Percentiles rank a stretch among this genome's conserved stretches.
These are phyloP conservation scores for Temnothorax unifasciatus DNA, from an alignment of 2,888 invertebrate species.

Conservation along the genomic window DNA sequence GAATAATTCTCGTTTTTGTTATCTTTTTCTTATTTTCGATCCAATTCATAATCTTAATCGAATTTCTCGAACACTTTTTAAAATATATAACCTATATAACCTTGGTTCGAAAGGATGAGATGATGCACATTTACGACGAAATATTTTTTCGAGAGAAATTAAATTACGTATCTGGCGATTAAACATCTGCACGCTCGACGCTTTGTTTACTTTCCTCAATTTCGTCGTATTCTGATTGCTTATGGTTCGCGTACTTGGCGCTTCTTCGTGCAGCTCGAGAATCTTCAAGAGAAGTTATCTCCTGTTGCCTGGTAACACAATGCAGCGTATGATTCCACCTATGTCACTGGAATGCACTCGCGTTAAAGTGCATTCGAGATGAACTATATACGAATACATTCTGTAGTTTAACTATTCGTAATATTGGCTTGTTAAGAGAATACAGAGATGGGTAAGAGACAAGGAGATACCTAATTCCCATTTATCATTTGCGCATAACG, in stretches of 20 bases:
- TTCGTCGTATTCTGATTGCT: conserved; percentile 20
- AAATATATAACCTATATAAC: background rate
- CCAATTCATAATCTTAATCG: background rate
- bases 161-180: conserved; percentile 37
- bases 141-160: conserved; percentile 13
- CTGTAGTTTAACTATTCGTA: conserved; percentile 5
- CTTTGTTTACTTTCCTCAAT: conserved; percentile 39
- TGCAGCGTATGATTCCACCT: conserved; percentile 35
- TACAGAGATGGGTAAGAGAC: background rate
- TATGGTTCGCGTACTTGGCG: conserved; percentile 25
- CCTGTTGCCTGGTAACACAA: conserved; percentile 46
- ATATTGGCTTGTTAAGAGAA: conserved; percentile 10
- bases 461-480: background rate
- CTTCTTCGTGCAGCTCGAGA: conserved; percentile 35
- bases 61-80: background rate
- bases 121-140: conserved; percentile 10
- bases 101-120: background rate
- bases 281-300: conserved; percentile 38
- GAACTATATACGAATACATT: background rate
- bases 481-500: background rate
- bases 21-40: background rate
- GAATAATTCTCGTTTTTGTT: background rate
- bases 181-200: conserved; percentile 29
- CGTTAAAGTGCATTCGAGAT: conserved; percentile 33
- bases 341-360: conserved; percentile 27